Evolutionary conservation across 2,113 vertebrate species (phyloP), one percentile per base, ranked within the genome.

Genomic region (Eulemur macaco): DNA sequence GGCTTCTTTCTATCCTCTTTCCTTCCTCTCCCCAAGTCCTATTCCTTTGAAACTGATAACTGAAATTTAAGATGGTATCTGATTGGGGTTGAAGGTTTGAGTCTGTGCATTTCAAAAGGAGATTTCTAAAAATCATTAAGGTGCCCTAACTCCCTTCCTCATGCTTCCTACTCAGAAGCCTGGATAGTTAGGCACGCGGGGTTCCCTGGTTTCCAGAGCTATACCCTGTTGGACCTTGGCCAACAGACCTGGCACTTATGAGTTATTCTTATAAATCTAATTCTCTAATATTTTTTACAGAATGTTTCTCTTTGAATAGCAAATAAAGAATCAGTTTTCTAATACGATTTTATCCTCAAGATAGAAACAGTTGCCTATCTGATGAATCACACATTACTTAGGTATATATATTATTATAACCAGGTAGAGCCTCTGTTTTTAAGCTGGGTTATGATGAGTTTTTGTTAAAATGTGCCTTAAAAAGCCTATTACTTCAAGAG

Each of bases 391-490:
- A 71, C 13, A 39, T 78, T 76, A 45, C 64, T 86, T 95, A 80
- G 52, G 37, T 80, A 56, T n/a, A 52, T 74, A 54, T 73, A 89
- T 86, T 95, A 56, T 39, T 93, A 47, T 96, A 89, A 54, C 47
- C 29, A 92, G 39, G 80, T 68, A 37, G 89, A 66, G 64, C 91
- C 96, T 97, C 86, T 86, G 64, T 94, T 94, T 96, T 93, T 87
- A 95, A 96, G 92, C 89, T 95, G 94, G 86, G 21, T 96, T 94
- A 87, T 92, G 68, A 95, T 88, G 58, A 25, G 42, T 74, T 89
- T 95, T 91, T 96, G 76, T 96, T 97, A 91, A 97, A 97, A 96
- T 97, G 97, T 98, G 98, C 98, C 97, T 98, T 98, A 97, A 96
- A 92, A 95, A 95, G 95, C 94, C 93, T 96, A 50, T 96, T 78